Evolutionary conservation across 2,888 invertebrate species (phyloP).

Genomic region (Halictus ligatus): DNA sequence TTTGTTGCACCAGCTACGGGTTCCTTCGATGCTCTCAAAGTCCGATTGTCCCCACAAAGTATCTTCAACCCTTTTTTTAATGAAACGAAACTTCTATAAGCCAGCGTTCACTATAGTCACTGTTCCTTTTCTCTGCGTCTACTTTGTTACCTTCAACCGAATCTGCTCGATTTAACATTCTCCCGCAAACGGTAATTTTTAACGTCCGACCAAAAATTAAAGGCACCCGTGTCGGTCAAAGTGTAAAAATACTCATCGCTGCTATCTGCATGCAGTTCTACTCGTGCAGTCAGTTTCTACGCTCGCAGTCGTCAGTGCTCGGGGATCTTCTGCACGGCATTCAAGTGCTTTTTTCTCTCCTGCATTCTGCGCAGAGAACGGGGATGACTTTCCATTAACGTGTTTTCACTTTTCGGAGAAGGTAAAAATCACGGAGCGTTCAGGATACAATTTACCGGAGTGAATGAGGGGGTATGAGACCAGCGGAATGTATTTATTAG

Average conservation of each 20-base stretch:
- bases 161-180: background rate
- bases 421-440: background rate
- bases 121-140: background rate
- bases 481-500: background rate
- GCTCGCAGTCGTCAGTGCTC: background rate
- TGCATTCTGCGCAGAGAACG: background rate
- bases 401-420: background rate
- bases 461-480: background rate
- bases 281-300: background rate
- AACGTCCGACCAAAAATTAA: constrained; percentile 5
- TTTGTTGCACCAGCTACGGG: too few relatives aligned
- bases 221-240: background rate
- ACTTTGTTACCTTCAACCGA: background rate
- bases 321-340: background rate
- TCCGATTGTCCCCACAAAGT: background rate
- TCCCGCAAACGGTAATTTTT: background rate
- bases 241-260: background rate
- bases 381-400: background rate
- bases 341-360: background rate
- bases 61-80: background rate
- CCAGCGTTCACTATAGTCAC: background rate
- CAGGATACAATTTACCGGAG: background rate
- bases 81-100: background rate
- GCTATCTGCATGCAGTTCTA: background rate
- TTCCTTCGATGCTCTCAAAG: background rate